These are phyloP conservation scores for Lacerta viridis DNA, from an alignment of 2,797 vertebrate species.

Conservation along the genomic window DNA sequence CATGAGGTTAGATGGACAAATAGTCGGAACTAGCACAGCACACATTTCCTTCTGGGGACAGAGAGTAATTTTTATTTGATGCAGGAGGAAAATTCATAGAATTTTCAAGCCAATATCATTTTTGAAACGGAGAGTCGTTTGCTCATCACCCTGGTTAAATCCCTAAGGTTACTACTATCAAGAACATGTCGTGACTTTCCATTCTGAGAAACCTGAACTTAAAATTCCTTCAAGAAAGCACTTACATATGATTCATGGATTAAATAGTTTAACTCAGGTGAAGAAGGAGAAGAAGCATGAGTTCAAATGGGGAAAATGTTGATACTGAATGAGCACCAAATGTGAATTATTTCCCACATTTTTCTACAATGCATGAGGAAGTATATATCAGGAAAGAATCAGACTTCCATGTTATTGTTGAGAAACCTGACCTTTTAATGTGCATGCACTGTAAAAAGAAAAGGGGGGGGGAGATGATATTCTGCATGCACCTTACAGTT, in stretches of 20 bases:
- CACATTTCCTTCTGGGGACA: no score
- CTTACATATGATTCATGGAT: background rate
- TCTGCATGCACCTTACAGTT: background rate
- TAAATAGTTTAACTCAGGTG: background rate
- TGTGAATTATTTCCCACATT: background rate
- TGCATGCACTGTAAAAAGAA: background rate
- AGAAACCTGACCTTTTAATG: background rate
- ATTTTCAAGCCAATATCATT: background rate
- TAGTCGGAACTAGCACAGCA: no score
- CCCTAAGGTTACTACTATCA: background rate
- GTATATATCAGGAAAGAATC: background rate
- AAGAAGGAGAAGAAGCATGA: background rate
- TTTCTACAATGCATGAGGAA: background rate
- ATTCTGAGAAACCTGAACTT: slow-evolving; percentile 5
- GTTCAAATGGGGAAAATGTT: background rate
- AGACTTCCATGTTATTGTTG: no score
- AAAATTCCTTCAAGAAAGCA: background rate
- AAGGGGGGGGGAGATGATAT: no score
- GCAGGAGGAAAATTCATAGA: background rate
- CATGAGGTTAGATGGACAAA: no score
- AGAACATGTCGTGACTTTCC: background rate
- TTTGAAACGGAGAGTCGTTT: slow-evolving; percentile 3
- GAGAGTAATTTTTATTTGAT: background rate
- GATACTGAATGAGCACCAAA: background rate
- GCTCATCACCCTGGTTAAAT: slow-evolving; percentile 5